Percentiles rank a stretch among this genome's conserved stretches.
Evolutionary conservation across 2,888 invertebrate species (phyloP).

Genomic region (Lottia scabra): DNA sequence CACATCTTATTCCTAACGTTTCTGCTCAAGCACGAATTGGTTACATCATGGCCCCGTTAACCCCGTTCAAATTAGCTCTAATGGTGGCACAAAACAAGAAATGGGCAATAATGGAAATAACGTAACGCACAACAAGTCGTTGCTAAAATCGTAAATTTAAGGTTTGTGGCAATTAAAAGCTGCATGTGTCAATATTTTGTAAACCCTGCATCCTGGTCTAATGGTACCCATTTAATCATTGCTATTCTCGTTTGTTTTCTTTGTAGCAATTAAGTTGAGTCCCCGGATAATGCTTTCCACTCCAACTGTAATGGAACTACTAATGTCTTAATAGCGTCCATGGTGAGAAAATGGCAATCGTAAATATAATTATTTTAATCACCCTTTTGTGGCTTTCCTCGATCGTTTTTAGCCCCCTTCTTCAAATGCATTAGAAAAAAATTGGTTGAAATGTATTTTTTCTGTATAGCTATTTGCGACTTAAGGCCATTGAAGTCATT

Average conservation of each 20-base stretch:
- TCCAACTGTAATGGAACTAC: constrained; percentile 1
- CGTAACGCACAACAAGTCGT: not conserved
- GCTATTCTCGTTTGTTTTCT: constrained; percentile 1
- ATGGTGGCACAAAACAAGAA: not conserved
- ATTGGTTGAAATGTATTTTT: not conserved
- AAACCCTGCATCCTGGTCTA: not conserved
- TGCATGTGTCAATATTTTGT: constrained; percentile 3
- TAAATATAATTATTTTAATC: constrained; percentile 7
- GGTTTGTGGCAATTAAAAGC: not conserved
- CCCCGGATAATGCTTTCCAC: not conserved
- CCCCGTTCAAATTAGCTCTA: not conserved
- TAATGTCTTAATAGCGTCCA: not conserved
- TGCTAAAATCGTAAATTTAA: not conserved
- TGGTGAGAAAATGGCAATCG: not conserved
- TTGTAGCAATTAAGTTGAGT: constrained; percentile 3
- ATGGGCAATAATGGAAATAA: not conserved
- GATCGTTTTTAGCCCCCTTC: not conserved
- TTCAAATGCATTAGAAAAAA: not conserved
- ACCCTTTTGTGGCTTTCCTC: not conserved
- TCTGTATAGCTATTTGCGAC: not conserved
- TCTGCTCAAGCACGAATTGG: not conserved
- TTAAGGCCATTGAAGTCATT: not conserved
- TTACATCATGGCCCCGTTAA: not conserved
- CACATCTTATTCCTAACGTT: not conserved
- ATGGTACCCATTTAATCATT: constrained; percentile 3